Conservation (phyloP, 2,113 vertebrate genomes). For the Lophius piscatorius region DNA sequence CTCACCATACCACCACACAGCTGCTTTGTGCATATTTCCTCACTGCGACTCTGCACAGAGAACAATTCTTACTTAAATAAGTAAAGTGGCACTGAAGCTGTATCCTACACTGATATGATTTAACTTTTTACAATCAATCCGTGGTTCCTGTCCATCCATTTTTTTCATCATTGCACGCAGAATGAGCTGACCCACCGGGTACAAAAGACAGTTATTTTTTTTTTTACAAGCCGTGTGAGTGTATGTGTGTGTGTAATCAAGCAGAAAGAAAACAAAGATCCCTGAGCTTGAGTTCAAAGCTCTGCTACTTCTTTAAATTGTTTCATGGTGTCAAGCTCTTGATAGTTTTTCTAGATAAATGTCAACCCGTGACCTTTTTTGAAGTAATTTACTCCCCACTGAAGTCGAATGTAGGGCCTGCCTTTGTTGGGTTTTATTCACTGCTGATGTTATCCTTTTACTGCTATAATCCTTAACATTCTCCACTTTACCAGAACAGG, state of each 20-base stretch:
- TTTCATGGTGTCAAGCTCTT: slow-evolving; percentile 50
- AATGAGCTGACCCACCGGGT: slow-evolving; percentile 1
- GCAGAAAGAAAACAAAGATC: slow-evolving; percentile 26
- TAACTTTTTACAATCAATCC: slow-evolving; percentile 6
- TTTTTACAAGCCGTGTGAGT: slow-evolving; percentile 1
- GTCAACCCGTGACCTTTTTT: slow-evolving; percentile 82
- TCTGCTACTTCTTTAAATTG: slow-evolving; percentile 47
- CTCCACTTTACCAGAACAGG: background rate
- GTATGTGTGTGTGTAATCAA: slow-evolving; percentile 53
- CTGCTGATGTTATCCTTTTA: slow-evolving; percentile 31
- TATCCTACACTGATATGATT: slow-evolving; percentile 21
- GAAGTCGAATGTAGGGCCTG: slow-evolving; percentile 46
- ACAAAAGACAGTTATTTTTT: slow-evolving; percentile 26
- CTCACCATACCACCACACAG: too few relatives aligned
- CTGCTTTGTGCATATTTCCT: too few relatives aligned
- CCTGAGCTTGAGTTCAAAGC: slow-evolving; percentile 45
- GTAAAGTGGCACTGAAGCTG: too few relatives aligned
- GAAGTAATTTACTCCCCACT: slow-evolving; percentile 71
- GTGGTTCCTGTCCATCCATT: background rate
- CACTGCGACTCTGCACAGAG: too few relatives aligned
- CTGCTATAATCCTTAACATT: slow-evolving; percentile 35
- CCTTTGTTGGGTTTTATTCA: slow-evolving; percentile 44
- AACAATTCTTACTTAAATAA: too few relatives aligned
- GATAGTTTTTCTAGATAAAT: slow-evolving; percentile 77
- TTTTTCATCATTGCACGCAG: slow-evolving; percentile 4